Evolutionary conservation across 2,888 invertebrate species (phyloP), one percentile per base, ranked within the genome.

Genomic region (Orthosia gothica): DNA sequence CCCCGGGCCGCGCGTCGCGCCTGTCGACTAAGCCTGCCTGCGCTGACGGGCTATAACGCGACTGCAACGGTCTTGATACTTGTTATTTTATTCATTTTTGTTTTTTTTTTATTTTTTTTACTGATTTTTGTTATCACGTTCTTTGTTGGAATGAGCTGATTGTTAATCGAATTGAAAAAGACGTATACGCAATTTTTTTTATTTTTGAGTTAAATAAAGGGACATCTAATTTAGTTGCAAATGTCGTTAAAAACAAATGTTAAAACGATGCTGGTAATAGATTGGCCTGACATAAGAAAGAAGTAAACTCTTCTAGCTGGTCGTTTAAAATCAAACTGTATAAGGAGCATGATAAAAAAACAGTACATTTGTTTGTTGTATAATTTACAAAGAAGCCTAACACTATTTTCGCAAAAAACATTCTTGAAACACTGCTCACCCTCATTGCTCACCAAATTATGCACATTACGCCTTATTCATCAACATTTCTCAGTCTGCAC

Each of bases 1-100:
- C 87, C 89, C 90, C 88, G 90, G 89, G 88, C 89, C 90, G 92
- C 91, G 92, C 92, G 93, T 91, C 92, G 90, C 86, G 70, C 88
- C 88, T 88, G 90, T 89, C 92, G 91, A 90, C 76, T 79, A 90
- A 89, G 91, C 83, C 84, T 90, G 91, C 84, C 84, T 70, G 77
- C 73, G 85, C 89, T 90, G 91, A 92, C 92, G 91, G 90, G 89
- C 86, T 90, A 23, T 89, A 92, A 86, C 40, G 70, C 85, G 88
- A 82, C 80, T 12, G 67, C 18, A 89, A 50, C 16, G 3, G 52
- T 68, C 57, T 93, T 93, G 94, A 92, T 93, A 92, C 91, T 93
- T 73, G 0, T 7, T 45, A 18, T 49, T 63, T 76, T 57, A 57
- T 52, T 32, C 32, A 7, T 32, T 32, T 59, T 16, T 63, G 12